Conservation (phyloP, 2,797 vertebrate species). For the Hydrolagus colliei region DNA sequence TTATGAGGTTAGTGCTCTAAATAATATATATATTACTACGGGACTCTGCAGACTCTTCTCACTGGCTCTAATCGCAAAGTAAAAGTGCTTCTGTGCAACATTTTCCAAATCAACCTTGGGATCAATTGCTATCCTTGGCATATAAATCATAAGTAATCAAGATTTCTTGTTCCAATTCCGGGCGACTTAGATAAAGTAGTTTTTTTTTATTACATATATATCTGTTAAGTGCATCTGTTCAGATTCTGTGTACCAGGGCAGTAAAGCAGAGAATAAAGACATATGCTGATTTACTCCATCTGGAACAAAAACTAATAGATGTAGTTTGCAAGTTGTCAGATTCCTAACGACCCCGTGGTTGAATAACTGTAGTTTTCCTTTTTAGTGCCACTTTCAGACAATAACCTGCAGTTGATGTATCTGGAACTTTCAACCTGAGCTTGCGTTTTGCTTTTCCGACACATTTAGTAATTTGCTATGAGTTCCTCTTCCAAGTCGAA, state of each 20-base stretch:
- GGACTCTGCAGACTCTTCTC: no score
- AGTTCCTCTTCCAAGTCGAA: neutral
- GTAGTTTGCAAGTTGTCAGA: conserved; percentile 27
- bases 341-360: conserved; percentile 15
- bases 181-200: neutral
- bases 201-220: neutral
- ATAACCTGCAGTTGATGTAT: conserved; percentile 22
- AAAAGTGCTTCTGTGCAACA: conserved; percentile 15
- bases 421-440: neutral
- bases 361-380: neutral
- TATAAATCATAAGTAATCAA: conserved; percentile 16
- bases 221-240: conserved; percentile 12
- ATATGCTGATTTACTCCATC: conserved; percentile 29
- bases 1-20: no score
- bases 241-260: conserved; percentile 12
- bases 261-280: conserved; percentile 15
- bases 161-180: conserved; percentile 8
- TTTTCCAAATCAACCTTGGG: conserved; percentile 5
- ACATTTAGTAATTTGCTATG: neutral
- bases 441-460: neutral
- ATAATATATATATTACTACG: no score
- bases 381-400: neutral
- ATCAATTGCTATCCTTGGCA: neutral
- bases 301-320: conserved; percentile 27
- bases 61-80: neutral